Percentiles rank a stretch among this genome's conserved stretches.
phyloP scores from a whole-genome alignment of 2,797 vertebrate species.

The Scolopax rusticola region DNA sequence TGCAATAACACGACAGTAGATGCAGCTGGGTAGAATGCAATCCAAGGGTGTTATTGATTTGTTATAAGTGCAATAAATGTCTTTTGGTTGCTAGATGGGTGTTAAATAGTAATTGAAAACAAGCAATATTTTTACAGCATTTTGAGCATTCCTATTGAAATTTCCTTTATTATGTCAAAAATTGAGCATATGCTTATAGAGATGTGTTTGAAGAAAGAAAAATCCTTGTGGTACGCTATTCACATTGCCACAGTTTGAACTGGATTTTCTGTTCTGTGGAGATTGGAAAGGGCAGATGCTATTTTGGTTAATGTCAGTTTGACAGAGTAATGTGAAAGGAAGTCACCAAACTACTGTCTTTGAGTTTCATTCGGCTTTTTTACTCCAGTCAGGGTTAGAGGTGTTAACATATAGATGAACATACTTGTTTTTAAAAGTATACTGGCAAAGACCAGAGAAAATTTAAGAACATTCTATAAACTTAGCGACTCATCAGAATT shows the following conservation, averaged over 20 bases:
- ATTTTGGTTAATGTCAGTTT: not conserved
- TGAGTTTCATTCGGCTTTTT: not conserved
- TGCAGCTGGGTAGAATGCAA: not conserved
- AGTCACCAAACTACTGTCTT: not conserved
- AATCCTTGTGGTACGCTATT: not conserved
- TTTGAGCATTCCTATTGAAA: not conserved
- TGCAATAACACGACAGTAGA: not conserved
- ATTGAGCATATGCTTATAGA: not conserved
- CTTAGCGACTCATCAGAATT: not conserved
- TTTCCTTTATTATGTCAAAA: not conserved
- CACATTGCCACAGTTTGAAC: not conserved
- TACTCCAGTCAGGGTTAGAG: not conserved
- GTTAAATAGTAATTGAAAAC: not conserved
- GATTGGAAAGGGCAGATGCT: not conserved
- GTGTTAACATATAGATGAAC: not conserved
- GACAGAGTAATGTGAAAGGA: not conserved
- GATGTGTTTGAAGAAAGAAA: not conserved
- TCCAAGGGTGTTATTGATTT: not conserved
- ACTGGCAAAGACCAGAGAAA: not conserved
- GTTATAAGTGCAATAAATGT: not conserved
- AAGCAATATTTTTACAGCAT: not conserved
- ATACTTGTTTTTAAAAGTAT: not conserved
- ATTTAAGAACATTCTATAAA: not conserved
- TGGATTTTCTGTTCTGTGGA: not conserved
- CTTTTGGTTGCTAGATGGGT: not conserved